phyloP scores from a whole-genome alignment of 2,113 vertebrate genomes.

The Bothrops jararaca region DNA sequence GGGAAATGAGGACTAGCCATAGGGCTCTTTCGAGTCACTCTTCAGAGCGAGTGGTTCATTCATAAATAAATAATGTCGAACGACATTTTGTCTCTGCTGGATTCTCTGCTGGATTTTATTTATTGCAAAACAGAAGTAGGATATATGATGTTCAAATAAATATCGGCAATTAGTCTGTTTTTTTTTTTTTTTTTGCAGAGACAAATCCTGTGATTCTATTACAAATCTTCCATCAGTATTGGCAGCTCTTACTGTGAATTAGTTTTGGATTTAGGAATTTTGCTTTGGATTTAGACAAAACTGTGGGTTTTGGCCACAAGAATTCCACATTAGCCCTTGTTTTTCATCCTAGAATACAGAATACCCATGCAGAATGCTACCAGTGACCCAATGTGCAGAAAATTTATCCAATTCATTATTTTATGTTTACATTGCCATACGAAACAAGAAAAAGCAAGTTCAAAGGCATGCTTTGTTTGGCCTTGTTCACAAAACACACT shows the following conservation, averaged over 20 bases:
- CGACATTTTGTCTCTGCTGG: not conserved
- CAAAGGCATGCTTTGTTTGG: not conserved
- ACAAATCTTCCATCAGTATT: not conserved
- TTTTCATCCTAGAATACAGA: not conserved
- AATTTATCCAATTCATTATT: not conserved
- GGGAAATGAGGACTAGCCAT: not conserved
- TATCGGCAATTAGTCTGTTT: not conserved
- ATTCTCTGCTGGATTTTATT: not conserved
- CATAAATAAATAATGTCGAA: not conserved
- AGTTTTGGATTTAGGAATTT: not conserved
- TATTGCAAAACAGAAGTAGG: not conserved
- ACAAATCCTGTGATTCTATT: not conserved
- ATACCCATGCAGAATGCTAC: not conserved
- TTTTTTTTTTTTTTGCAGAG: not conserved
- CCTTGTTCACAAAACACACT: not conserved
- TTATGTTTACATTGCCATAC: not conserved
- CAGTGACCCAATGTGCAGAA: not conserved
- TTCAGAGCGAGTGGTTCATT: not conserved
- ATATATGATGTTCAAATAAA: not conserved
- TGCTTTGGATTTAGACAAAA: not conserved
- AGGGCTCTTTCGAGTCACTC: not conserved
- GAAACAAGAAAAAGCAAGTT: not conserved
- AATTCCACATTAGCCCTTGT: not conserved
- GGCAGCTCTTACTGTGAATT: not conserved
- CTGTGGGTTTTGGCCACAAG: not conserved